Evolutionary conservation across 2,113 vertebrate species (phyloP).

Genomic region (Psophia crepitans): DNA sequence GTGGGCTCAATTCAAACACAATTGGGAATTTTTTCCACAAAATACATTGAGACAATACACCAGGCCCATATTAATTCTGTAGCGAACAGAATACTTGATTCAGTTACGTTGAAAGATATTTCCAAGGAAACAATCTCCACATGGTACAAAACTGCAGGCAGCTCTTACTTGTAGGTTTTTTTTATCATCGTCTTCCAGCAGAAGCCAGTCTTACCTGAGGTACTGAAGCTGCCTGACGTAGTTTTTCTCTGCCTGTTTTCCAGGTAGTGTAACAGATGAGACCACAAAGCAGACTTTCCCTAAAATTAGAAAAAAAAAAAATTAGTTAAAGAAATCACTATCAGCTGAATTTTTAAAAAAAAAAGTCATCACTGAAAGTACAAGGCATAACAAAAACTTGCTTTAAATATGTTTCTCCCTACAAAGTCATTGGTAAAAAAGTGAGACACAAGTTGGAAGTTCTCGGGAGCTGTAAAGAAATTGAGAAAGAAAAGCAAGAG

Average conservation of each 20-base stretch:
- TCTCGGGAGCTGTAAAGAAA: background rate
- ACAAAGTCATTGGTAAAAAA: background rate
- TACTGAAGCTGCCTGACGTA: slow-evolving; percentile 84
- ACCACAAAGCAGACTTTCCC: slow-evolving; percentile 98
- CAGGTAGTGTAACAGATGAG: slow-evolving; percentile 93
- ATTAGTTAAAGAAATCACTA: background rate
- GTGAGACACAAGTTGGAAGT: background rate
- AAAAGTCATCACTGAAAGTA: background rate
- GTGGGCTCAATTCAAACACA: background rate
- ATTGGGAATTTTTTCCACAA: background rate
- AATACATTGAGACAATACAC: background rate
- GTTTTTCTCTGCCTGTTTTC: slow-evolving; percentile 92
- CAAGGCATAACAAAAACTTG: background rate
- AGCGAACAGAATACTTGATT: background rate
- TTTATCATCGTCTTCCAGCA: background rate
- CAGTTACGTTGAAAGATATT: background rate
- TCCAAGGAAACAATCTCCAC: background rate
- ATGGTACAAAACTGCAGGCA: background rate
- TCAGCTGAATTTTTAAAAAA: background rate
- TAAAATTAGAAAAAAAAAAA: slow-evolving; percentile 44
- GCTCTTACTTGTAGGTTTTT: background rate
- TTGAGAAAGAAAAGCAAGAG: background rate
- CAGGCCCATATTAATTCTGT: background rate
- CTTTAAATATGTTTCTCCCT: background rate
- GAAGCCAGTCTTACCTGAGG: slow-evolving; percentile 78